Evolutionary conservation across 2,888 invertebrate genomes (phyloP).

Genomic region (Drosophila multiciliata): DNA sequence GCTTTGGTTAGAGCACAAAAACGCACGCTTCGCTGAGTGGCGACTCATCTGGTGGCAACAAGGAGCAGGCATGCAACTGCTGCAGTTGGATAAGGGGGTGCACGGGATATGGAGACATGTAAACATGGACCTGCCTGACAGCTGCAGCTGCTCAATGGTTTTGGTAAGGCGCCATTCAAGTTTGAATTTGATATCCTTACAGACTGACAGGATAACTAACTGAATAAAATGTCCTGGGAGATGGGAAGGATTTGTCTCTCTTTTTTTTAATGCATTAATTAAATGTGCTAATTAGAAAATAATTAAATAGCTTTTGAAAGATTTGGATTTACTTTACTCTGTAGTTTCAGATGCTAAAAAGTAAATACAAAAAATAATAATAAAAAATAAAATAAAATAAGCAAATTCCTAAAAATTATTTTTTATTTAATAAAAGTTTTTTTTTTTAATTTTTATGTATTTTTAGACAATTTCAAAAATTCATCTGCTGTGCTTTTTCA

Average conservation of each 20-base stretch:
- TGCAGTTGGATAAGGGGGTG: neutral
- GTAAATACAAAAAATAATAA: too few species aligned
- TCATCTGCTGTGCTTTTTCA: neutral
- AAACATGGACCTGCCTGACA: slow-evolving; percentile 29
- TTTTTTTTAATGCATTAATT: neutral
- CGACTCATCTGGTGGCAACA: slow-evolving; percentile 15
- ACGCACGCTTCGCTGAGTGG: slow-evolving; percentile 69
- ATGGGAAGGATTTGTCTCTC: neutral
- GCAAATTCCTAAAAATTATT: too few species aligned
- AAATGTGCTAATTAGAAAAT: neutral
- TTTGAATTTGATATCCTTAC: neutral
- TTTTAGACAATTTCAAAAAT: neutral
- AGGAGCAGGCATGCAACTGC: slow-evolving; percentile 9
- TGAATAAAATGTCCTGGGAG: neutral
- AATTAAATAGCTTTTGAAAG: neutral
- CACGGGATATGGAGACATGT: neutral
- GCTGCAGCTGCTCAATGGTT: slow-evolving; percentile 45
- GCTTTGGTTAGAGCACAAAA: slow-evolving; percentile 75
- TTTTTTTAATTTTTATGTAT: neutral
- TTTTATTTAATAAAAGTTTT: neutral
- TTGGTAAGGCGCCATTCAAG: slow-evolving; percentile 29
- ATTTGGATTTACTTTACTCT: too few species aligned
- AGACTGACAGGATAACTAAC: neutral
- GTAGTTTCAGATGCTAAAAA: neutral
- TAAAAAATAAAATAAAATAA: too few species aligned